Percentiles rank a stretch among this genome's conserved stretches.
Evolutionary conservation across 92 coral and sea anemone species (phyloP).

Genomic region (Zoanthus gigantus): DNA sequence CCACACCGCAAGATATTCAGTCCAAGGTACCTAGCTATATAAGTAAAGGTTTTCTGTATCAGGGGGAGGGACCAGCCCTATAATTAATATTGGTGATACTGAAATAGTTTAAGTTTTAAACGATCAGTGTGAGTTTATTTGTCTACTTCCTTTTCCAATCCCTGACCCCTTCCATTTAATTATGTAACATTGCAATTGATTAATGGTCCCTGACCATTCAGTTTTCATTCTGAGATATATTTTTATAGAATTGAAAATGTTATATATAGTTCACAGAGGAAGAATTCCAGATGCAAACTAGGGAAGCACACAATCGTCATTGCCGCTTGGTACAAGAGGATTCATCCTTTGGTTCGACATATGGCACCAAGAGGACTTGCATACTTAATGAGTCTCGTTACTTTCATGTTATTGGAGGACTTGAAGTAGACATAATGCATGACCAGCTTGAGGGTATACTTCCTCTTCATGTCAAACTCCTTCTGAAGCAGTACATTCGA

Average conservation of each 20-base stretch:
- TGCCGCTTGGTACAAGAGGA: conserved; percentile 60
- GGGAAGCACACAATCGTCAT: conserved; percentile 62
- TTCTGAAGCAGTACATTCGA: conserved; percentile 54
- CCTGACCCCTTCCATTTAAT: no score
- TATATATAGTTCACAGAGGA: conserved; percentile 65
- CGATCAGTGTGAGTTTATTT: neutral
- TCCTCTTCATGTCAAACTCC: conserved; percentile 67
- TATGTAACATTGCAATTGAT: no score
- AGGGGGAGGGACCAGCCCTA: conserved; percentile 1
- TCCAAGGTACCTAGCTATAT: conserved; percentile 42
- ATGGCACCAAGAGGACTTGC: conserved; percentile 67
- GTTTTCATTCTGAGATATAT: no score
- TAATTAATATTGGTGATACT: neutral
- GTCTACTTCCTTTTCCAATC: neutral
- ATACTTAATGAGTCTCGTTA: conserved; percentile 63
- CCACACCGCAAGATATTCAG: conserved; percentile 67
- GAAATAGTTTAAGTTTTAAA: neutral
- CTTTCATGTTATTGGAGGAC: conserved; percentile 74
- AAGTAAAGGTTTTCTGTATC: conserved; percentile 1
- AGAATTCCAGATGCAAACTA: conserved; percentile 58
- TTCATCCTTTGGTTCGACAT: no score
- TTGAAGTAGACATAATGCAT: conserved; percentile 76
- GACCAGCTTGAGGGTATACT: conserved; percentile 86
- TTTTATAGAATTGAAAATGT: no score
- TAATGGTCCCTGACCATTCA: no score